Base-by-base conservation (phyloP, 2,888 invertebrate species). In the Scaeva pyrastri region DNA sequence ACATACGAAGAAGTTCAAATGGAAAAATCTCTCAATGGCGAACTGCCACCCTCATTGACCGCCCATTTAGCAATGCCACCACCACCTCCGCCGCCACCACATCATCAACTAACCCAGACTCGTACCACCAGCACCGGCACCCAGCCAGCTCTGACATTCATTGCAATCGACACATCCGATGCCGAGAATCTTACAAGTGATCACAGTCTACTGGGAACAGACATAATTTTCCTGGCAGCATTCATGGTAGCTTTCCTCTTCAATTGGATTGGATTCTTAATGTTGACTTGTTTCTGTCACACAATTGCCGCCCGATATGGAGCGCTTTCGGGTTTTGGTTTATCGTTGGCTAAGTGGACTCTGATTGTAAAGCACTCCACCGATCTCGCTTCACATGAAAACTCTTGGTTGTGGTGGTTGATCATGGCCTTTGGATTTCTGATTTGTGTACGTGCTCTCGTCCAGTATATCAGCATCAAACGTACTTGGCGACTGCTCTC, bases 211-310 rank as follows among this genome's bases (percentile, higher is more conserved):
- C 95, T 98, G 64, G 98, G 98, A 87, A 98, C 98, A 39, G 98
- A 98, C 91, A 96, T 97, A 90, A 97, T 98, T 96, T 98, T 98
- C 93, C 95, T 97, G 88, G 97, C 97, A 86, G 97, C 98, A 50
- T 98, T 98, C 93, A 95, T 98, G 97, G 98, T 98, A 92, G 97
- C 98, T 89, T 98, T 98, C 93, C 95, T 98, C 64, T 98, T 98
- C 94, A 98, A 98, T 93, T 98, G 98, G 98, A 91, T 98, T 91
- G 98, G 98, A 14, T 98, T 98, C 92, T 93, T 98, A 89, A 94
- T 98, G 91, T 94, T 98, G 89, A 96, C 98, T 95, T 98, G 98
- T 91, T 97, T 98, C 94, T 97, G 97, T 91, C 97, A 98, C 92
- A 98, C 98, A 68, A 97, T 98, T 90, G 98, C 98, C 48, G 97